Percentiles rank a stretch among this genome's conserved stretches.
phyloP scores from a whole-genome alignment of 2,113 vertebrate species.

The Vulpes lagopus region DNA sequence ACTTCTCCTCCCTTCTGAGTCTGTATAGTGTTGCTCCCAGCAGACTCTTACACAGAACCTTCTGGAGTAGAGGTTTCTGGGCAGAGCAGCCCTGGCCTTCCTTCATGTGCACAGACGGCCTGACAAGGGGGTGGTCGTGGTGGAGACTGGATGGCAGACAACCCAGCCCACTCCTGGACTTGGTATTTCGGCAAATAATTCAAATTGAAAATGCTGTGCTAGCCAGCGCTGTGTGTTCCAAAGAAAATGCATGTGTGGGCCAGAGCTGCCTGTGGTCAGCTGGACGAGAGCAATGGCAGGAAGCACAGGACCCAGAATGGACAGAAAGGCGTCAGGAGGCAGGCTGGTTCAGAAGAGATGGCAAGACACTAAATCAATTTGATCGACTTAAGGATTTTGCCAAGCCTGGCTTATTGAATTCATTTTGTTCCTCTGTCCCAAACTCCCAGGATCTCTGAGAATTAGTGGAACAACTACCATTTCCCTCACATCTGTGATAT shows the following conservation, averaged over 20 bases:
- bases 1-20: neutral
- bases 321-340: neutral
- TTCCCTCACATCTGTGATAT: too few species aligned
- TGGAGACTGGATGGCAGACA: neutral
- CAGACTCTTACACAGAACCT: neutral
- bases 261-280: neutral
- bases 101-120: neutral
- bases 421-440: neutral
- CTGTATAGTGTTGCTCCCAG: fast-evolving
- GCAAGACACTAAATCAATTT: neutral
- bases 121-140: neutral
- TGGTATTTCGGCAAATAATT: neutral
- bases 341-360: neutral
- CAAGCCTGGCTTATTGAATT: neutral
- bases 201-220: neutral
- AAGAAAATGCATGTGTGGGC: neutral
- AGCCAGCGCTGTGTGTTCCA: neutral
- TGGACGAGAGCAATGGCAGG: neutral
- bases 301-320: neutral
- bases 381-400: neutral
- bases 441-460: neutral
- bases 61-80: fast-evolving
- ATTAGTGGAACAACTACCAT: neutral
- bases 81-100: neutral
- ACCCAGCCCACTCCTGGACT: neutral